phyloP scores from a whole-genome alignment of 2,797 vertebrate species.

The Podargus strigoides region DNA sequence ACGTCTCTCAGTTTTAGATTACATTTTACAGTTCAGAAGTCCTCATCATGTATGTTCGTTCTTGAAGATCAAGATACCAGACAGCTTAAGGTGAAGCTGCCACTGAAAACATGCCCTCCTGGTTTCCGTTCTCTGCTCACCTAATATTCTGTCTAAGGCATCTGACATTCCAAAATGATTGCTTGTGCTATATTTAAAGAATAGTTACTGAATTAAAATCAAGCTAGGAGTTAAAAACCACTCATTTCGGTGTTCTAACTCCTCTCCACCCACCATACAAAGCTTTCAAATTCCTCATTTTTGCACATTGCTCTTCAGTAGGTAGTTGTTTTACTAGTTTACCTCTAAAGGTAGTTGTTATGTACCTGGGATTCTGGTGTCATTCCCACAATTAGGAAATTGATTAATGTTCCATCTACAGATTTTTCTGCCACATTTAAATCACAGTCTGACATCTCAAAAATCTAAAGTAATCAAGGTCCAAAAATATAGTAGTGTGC shows the following conservation, averaged over 20 bases:
- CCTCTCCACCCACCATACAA: not conserved
- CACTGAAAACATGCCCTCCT: not conserved
- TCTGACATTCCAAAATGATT: not conserved
- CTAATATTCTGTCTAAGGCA: not conserved
- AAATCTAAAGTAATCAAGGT: not conserved
- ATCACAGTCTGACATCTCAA: not conserved
- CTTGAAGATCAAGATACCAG: not conserved
- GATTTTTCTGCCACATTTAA: not conserved
- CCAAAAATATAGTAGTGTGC: not conserved
- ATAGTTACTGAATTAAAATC: slow-evolving; percentile 47
- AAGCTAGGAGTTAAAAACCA: slow-evolving; percentile 28
- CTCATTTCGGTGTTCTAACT: slow-evolving; percentile 43
- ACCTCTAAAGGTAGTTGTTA: not conserved
- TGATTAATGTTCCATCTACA: not conserved
- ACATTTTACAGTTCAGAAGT: not conserved
- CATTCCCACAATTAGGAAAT: slow-evolving; percentile 3
- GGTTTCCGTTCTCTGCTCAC: not conserved
- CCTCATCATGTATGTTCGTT: not conserved
- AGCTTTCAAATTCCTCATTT: slow-evolving; percentile 26
- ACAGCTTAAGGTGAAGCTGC: not conserved
- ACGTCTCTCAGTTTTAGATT: not conserved
- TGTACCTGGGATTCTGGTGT: not conserved
- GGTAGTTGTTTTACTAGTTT: not conserved
- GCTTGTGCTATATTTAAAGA: slow-evolving; percentile 27
- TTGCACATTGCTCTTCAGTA: slow-evolving; percentile 13